Evolutionary conservation across 2,113 vertebrate genomes (phyloP), one percentile per base, ranked within the genome.

Genomic region (Fregetta grallaria): DNA sequence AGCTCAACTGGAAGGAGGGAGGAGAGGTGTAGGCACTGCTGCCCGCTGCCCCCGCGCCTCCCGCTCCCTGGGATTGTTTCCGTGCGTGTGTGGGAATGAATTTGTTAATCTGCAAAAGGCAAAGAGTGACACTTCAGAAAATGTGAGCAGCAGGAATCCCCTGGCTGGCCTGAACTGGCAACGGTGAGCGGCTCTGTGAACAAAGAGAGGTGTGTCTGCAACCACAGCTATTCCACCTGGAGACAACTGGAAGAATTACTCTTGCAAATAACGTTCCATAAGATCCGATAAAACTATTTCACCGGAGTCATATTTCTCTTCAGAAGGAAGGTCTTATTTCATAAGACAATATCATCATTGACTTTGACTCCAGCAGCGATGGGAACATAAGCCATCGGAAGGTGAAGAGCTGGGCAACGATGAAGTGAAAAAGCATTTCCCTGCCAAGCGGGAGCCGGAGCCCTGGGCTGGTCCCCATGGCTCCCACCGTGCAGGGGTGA

Each of bases 181-280:
- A 11, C 1, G 20, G 63, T 1, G 74, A 82, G 94, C 55, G 53
- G 58, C 90, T 67, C 5, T 7, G 83, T 3, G 20, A 97, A 97
- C 97, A 98, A 98, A 98, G 97, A 94, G 96, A 96, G 94, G 97
- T 97, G 97, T 97, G 97, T 97, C 96, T 90, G 81, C 91, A 77
- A 67, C 88, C 92, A 16, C 97, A 95, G 96, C 93, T 29, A 82
- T 90, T 96, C 94, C 94, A 97, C 97, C 97, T 96, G 96, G 94
- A 95, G 95, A 95, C 94, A 80, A 65, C 61, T 10, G 91, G 38
- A 4, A 81, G 95, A 53, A 75, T 68, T 47, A 34, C 86, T 25
- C 96, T 61, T 6, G 95, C 73, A 94, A 97, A 84, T 91, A 94
- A 82, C 92, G 90, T 94, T 96, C 95, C 95, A 3, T 40, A 34